Base-by-base conservation (phyloP, 2,113 vertebrate species). In the Oreochromis aureus region DNA sequence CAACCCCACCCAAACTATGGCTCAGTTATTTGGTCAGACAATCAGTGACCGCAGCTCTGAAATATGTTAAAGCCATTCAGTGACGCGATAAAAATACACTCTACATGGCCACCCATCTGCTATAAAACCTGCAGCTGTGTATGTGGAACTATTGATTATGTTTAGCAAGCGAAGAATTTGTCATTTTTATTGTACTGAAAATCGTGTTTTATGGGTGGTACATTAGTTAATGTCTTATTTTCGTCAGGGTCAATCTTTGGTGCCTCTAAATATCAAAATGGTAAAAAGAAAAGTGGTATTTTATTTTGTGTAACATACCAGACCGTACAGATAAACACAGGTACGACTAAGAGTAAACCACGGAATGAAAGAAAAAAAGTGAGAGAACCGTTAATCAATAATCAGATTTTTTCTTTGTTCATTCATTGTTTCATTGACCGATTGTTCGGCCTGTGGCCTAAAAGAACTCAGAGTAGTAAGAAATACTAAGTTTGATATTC, bases 11-110 rank as follows among this genome's bases (percentile, higher is more conserved):
- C 89, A 87, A 27, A 83, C 82, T 27, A 12, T 3, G 81, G 53
- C 69, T 84, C 66, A 55, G 32, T 91, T 82, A 76, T 90, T 86
- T 66, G 63, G 87, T 59, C 89, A 87, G 80, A 91, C 89, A 90
- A 91, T 91, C 83, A 86, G 58, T 16, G 4, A 83, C 39, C 66
- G 39, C 66, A 71, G 39, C 66, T 41, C 58, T 69, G 58, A 85
- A 88, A 82, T 32, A 80, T 66, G 79, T 56, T 80, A 6, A 27
- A 58, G 79, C 34, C 51, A 78, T 78, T 78, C 73, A 34, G 27
- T 30, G 41, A 71, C 39, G 39, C 44, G 71, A 32, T 6, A 78
- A 53, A 78, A 78, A 78, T 78, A 78, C 46, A 32, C 73, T 12
- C 44, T 5, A 48, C 71, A 30, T 30, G 71, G 24, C 44, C 71